Evolutionary conservation across 2,888 invertebrate species (phyloP).

Genomic region (Drosophila infuscata): DNA sequence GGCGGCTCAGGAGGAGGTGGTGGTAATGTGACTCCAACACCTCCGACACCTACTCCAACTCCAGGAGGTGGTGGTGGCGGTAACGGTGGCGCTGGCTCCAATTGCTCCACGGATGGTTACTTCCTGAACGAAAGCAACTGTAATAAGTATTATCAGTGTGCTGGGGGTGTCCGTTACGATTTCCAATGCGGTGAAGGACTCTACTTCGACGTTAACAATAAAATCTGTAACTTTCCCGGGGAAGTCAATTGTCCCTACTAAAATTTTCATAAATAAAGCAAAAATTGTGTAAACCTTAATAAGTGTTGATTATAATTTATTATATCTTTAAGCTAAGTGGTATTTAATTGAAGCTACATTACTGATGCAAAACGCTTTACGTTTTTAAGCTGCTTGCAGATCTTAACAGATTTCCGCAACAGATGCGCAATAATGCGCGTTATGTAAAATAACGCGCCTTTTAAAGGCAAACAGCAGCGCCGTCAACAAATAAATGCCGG

Average conservation of each 20-base stretch:
- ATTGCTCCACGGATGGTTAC: conserved; percentile 81
- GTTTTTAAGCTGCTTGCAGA: background rate
- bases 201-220: conserved; percentile 30
- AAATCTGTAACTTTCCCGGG: conserved; percentile 28
- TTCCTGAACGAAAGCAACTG: conserved; percentile 88
- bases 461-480: background rate
- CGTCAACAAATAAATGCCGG: background rate
- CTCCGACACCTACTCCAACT: background rate
- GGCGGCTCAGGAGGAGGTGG: conserved; percentile 1
- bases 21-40: conserved; percentile 12
- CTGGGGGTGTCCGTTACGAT: conserved; percentile 85
- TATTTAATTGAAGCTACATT: no score
- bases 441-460: background rate
- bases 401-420: background rate
- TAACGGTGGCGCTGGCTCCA: conserved; percentile 25
- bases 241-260: conserved; percentile 40
- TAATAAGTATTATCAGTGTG: conserved; percentile 89
- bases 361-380: background rate
- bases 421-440: background rate
- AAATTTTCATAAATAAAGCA: conserved; percentile 2
- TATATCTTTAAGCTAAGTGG: background rate
- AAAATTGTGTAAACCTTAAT: background rate
- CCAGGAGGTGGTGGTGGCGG: conserved; percentile 11
- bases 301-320: background rate
- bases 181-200: conserved; percentile 86